These are phyloP conservation scores for Oryzias javanicus DNA, from an alignment of 2,113 vertebrate species.

Conservation along the genomic window DNA sequence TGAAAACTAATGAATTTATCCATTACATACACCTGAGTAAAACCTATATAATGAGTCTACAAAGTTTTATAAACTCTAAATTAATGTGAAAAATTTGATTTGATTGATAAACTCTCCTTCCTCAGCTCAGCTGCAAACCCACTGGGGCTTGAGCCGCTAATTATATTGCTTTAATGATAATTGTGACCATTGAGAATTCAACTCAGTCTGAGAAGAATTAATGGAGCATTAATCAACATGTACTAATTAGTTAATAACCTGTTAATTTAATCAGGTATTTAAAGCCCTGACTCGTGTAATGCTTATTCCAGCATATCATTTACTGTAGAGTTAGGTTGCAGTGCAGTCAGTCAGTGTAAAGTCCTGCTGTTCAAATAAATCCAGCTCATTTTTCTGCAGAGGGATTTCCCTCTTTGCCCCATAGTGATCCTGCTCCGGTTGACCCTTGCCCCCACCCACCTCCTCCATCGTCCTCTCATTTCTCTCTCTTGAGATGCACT, in stretches of 20 bases:
- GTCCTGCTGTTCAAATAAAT: constrained; percentile 32
- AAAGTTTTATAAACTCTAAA: background rate
- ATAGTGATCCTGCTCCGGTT: constrained; percentile 6
- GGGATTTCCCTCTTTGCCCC: constrained; percentile 24
- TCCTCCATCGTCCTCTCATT: constrained; percentile 14
- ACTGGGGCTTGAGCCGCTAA: constrained; percentile 52
- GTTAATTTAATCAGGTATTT: constrained; percentile 79
- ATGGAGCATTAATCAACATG: constrained; percentile 79
- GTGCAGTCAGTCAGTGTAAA: constrained; percentile 16
- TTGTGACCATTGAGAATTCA: constrained; percentile 63
- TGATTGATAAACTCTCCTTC: constrained; percentile 30
- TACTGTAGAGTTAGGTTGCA: constrained; percentile 1
- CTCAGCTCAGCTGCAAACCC: constrained; percentile 39
- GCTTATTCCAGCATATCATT: constrained; percentile 57
- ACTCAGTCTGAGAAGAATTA: constrained; percentile 70
- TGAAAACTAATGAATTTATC: too few relatives aligned
- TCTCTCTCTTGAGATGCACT: constrained; percentile 35
- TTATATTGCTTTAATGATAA: constrained; percentile 72
- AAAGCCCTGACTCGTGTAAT: constrained; percentile 72
- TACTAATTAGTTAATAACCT: constrained; percentile 78
- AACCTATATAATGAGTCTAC: background rate
- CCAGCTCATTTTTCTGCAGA: background rate
- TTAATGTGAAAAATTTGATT: constrained; percentile 5
- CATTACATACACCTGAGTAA: too few relatives aligned
- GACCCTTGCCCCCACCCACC: constrained; percentile 23